Evolutionary conservation across 1,140 invertebrate genomes (phyloP).

Genomic region (Nephila pilipes): DNA sequence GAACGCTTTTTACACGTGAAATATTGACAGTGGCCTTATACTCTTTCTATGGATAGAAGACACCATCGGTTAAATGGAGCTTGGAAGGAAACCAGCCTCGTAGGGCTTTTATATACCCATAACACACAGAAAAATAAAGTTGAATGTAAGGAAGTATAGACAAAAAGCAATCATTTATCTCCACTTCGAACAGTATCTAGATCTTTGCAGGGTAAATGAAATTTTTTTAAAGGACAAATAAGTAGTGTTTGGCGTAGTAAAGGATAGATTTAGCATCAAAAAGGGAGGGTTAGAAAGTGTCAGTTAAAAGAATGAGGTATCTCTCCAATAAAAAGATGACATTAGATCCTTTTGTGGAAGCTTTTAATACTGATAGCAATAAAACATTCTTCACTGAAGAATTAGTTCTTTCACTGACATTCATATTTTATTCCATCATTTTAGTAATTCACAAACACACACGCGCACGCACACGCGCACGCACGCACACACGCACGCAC

Average conservation of each 20-base stretch:
- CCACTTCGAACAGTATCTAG: background rate
- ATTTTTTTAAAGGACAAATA: background rate
- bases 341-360: background rate
- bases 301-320: background rate
- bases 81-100: background rate
- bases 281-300: background rate
- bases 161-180: constrained; percentile 26
- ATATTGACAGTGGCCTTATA: constrained; percentile 41
- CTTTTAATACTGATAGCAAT: no score
- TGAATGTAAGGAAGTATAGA: background rate
- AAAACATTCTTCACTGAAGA: no score
- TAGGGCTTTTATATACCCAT: background rate
- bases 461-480: no score
- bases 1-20: constrained; percentile 51
- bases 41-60: background rate
- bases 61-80: constrained; percentile 52
- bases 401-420: no score
- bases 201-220: background rate
- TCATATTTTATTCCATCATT: no score
- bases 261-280: background rate
- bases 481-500: no score
- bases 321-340: background rate
- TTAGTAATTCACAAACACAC: no score
- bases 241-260: background rate
- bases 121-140: constrained; percentile 15